A percentile compares a stretch with the other conserved stretches of the same genome.
phyloP scores from a whole-genome alignment of 35 echinoderm and acorn worm genomes.

The Amphiura filiformis region DNA sequence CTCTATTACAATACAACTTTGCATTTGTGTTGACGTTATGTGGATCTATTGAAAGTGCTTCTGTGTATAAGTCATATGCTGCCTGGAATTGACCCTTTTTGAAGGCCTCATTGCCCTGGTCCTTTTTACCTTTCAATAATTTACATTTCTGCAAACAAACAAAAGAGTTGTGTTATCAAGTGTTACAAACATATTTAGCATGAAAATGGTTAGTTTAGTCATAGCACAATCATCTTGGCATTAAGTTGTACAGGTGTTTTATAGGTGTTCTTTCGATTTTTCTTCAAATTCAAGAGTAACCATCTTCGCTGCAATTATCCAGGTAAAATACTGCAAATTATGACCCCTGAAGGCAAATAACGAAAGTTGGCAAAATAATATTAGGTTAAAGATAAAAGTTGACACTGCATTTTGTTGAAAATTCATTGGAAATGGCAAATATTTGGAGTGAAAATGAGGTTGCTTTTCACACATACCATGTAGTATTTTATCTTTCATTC shows the following conservation, averaged over 20 bases:
- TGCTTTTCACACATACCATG: no score
- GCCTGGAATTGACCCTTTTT: slow-evolving; percentile 65
- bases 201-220: neutral
- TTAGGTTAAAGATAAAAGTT: no score
- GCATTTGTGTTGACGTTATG: slow-evolving; percentile 94
- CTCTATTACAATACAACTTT: slow-evolving; percentile 93
- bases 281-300: no score
- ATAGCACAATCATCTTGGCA: neutral
- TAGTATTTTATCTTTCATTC: no score
- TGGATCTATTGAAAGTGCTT: slow-evolving; percentile 78
- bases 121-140: slow-evolving; percentile 82
- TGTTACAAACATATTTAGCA: neutral
- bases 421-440: no score
- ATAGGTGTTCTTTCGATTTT: neutral
- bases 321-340: no score
- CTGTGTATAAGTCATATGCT: slow-evolving; percentile 81
- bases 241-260: neutral
- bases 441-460: no score
- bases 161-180: neutral
- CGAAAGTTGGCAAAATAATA: no score
- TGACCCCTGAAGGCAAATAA: no score
- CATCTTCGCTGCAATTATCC: no score
- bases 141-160: slow-evolving; percentile 88
- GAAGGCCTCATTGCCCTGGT: slow-evolving; percentile 85
- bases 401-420: no score